Conservation (phyloP, 2,797 vertebrate species). For the Gallinago stenura region DNA sequence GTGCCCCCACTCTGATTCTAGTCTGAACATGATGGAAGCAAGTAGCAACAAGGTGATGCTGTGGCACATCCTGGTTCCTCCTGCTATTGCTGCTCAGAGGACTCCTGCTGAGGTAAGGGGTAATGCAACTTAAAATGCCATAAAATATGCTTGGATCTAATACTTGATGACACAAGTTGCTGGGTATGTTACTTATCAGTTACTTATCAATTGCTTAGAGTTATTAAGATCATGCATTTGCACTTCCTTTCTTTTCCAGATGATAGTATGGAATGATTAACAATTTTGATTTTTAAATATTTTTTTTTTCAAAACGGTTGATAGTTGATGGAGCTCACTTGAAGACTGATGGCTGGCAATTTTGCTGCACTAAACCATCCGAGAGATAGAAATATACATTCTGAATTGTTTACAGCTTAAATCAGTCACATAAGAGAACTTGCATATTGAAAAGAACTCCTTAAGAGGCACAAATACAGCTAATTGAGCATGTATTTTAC, state of each 20-base stretch:
- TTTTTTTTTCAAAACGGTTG: not conserved
- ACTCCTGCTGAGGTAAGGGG: not conserved
- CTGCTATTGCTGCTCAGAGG: not conserved
- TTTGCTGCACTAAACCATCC: not conserved
- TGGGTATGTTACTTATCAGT: not conserved
- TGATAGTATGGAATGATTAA: not conserved
- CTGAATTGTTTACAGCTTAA: not conserved
- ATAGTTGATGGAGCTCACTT: not conserved
- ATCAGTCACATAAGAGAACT: not conserved
- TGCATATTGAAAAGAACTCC: not conserved
- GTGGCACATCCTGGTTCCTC: not conserved
- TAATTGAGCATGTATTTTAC: not conserved
- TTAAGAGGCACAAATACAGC: not conserved
- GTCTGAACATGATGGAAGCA: not conserved
- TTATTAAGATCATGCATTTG: not conserved
- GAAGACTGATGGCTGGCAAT: not conserved
- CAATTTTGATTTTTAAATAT: not conserved
- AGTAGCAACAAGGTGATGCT: rapidly evolving
- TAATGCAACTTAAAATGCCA: not conserved
- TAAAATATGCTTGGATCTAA: not conserved
- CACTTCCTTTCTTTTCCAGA: not conserved
- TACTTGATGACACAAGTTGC: not conserved
- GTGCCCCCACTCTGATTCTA: not conserved
- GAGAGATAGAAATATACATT: not conserved
- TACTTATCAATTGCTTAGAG: rapidly evolving